Percentiles rank a stretch among this genome's conserved stretches.
phyloP scores from a whole-genome alignment of 2,797 vertebrate species.

The Catharus ustulatus region DNA sequence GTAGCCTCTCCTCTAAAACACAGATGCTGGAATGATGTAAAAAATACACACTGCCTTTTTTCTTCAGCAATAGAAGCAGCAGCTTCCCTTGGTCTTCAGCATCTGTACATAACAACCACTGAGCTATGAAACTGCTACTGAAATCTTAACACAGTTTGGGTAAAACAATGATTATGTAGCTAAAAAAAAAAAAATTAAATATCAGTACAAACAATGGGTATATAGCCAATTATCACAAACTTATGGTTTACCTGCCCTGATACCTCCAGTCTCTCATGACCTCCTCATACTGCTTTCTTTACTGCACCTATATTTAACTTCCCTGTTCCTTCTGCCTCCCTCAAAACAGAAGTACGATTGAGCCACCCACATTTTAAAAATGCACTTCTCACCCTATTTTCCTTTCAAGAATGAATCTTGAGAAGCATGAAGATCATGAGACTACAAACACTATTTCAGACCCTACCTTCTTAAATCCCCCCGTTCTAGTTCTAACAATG shows the following conservation, averaged over 20 bases:
- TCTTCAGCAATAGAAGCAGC: neutral
- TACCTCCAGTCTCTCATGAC: neutral
- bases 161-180: neutral
- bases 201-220: neutral
- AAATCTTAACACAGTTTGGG: neutral
- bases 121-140: neutral
- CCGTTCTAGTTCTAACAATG: neutral
- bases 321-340: neutral
- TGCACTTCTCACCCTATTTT: conserved; percentile 34
- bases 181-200: neutral
- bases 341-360: neutral
- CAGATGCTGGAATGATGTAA: neutral
- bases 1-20: neutral
- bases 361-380: neutral
- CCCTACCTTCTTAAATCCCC: neutral
- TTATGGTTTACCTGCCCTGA: neutral
- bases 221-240: neutral
- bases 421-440: neutral
- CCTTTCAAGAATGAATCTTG: neutral
- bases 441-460: neutral
- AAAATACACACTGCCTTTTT: neutral
- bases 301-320: neutral
- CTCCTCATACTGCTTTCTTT: neutral
- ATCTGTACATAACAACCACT: neutral
- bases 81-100: neutral